These are phyloP conservation scores for Diabrotica balteata DNA, from an alignment of 2,888 invertebrate genomes.

Conservation along the genomic window DNA sequence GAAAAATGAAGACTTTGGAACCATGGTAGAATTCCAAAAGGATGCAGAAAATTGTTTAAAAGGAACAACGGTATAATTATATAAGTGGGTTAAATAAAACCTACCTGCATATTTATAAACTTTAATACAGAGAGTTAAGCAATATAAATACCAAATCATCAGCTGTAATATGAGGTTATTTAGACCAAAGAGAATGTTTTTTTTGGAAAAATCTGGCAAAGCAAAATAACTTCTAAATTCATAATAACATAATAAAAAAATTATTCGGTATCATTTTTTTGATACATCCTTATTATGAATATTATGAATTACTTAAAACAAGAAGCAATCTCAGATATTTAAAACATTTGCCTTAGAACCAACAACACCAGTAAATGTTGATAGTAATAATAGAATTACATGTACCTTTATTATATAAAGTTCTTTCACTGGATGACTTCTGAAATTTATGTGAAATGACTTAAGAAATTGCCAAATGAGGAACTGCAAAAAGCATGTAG, in stretches of 20 bases:
- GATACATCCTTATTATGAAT: too few relatives aligned
- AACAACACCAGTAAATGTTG: slow-evolving; percentile 13
- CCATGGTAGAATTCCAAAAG: too few relatives aligned
- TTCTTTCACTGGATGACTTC: slow-evolving; percentile 1
- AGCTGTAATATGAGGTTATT: slow-evolving; percentile 2
- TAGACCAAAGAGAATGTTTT: not conserved
- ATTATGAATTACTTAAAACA: not conserved
- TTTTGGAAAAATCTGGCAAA: too few relatives aligned
- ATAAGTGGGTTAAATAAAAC: too few relatives aligned
- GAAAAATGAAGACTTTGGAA: too few relatives aligned
- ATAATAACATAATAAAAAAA: too few relatives aligned
- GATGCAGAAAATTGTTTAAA: too few relatives aligned
- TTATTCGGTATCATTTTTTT: too few relatives aligned
- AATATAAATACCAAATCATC: not conserved
- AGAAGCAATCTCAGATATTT: slow-evolving; percentile 14
- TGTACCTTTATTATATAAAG: not conserved
- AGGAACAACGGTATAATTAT: too few relatives aligned
- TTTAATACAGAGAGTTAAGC: too few relatives aligned
- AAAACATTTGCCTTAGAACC: slow-evolving; percentile 13
- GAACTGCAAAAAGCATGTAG: slow-evolving; percentile 7
- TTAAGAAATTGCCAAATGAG: slow-evolving; percentile 10
- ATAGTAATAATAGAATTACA: slow-evolving; percentile 1
- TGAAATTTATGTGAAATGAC: not conserved
- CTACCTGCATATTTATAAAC: too few relatives aligned
- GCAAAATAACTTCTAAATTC: too few relatives aligned